phyloP scores from a whole-genome alignment of 2,113 vertebrate genomes.

The Gallinago undulata region DNA sequence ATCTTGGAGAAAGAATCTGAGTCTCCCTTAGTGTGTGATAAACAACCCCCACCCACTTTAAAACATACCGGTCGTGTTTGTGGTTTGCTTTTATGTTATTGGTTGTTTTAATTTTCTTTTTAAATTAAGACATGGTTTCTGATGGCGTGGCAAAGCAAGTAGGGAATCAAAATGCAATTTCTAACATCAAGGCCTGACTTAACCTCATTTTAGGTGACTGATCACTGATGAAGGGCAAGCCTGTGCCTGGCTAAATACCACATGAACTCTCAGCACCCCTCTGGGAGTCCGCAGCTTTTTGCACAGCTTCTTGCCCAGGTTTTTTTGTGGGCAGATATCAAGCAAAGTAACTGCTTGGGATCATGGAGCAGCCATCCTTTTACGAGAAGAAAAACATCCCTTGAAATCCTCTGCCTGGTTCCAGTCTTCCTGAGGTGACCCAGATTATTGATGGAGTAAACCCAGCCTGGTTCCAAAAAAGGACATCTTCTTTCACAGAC shows the following conservation, averaged over 20 bases:
- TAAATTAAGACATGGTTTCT: background rate
- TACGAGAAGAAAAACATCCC: background rate
- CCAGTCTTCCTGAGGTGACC: background rate
- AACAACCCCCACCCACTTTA: background rate
- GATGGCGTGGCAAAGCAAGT: background rate
- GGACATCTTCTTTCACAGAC: fast-evolving
- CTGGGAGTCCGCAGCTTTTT: background rate
- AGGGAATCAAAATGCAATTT: background rate
- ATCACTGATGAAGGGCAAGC: background rate
- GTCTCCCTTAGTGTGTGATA: background rate
- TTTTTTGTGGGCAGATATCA: background rate
- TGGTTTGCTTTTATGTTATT: background rate
- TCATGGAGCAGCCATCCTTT: background rate
- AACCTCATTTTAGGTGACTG: background rate
- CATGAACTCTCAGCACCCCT: background rate
- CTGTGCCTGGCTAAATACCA: background rate
- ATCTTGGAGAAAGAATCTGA: background rate
- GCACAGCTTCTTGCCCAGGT: background rate
- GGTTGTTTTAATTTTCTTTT: no score
- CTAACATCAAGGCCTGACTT: background rate
- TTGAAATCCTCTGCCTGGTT: background rate
- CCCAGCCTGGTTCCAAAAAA: background rate
- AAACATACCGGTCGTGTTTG: background rate
- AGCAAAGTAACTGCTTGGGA: background rate
- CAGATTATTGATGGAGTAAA: background rate